phyloP scores from a whole-genome alignment of 1,140 invertebrate species.

The Atopsyche davidsoni region DNA sequence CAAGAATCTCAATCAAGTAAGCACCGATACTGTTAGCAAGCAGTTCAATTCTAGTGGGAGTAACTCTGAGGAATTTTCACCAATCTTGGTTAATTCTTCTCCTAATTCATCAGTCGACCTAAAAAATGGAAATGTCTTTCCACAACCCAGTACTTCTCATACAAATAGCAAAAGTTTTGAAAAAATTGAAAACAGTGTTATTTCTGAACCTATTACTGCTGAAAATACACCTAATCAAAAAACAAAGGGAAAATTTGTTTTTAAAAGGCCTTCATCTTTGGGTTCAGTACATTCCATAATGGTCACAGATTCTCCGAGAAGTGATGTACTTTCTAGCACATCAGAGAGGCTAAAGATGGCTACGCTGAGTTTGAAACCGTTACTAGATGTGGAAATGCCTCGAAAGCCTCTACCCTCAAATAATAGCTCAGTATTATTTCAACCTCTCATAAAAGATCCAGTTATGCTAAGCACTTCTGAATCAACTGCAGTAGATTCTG shows the following conservation, averaged over 20 bases:
- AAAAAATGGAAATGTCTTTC: background rate
- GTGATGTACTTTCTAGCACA: conserved; percentile 36
- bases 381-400: conserved; percentile 28
- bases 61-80: background rate
- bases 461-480: too few relatives aligned
- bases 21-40: too few relatives aligned
- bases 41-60: too few relatives aligned
- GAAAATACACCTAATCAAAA: conserved; percentile 29
- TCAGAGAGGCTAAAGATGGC: conserved; percentile 39
- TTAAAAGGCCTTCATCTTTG: conserved; percentile 39
- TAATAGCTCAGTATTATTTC: conserved; percentile 41
- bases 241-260: conserved; percentile 41
- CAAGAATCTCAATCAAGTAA: too few relatives aligned
- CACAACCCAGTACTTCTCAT: background rate
- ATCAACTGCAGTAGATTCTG: too few relatives aligned
- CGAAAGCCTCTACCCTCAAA: conserved; percentile 30
- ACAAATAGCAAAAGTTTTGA: background rate
- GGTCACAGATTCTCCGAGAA: conserved; percentile 23
- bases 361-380: conserved; percentile 38
- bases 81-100: background rate
- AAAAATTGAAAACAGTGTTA: conserved; percentile 15
- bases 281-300: conserved; percentile 25
- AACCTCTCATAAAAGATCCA: conserved; percentile 30
- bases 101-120: background rate
- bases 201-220: too few relatives aligned